phyloP scores from a whole-genome alignment of 2,888 invertebrate genomes.

The Scrobipalpa atriplicella region DNA sequence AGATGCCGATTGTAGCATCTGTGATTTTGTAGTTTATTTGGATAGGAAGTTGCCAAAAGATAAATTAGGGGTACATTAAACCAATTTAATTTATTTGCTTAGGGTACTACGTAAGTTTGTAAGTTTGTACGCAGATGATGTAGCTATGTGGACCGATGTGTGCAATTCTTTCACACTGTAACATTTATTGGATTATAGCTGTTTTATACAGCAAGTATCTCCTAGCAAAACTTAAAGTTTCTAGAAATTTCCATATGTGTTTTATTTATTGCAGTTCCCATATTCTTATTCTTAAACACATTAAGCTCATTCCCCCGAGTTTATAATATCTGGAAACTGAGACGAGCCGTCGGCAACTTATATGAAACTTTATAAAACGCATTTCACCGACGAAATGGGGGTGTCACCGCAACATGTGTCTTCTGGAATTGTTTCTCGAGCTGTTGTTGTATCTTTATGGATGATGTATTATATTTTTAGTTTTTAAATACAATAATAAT shows the following conservation, averaged over 20 bases:
- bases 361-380: slow-evolving; percentile 17
- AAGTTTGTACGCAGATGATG: no score
- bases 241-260: no score
- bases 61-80: no score
- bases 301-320: slow-evolving; percentile 12
- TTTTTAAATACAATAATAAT: neutral
- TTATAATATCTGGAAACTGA: neutral
- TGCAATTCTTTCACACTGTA: no score
- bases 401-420: slow-evolving; percentile 10
- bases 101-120: no score
- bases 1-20: neutral
- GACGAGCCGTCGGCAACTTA: neutral
- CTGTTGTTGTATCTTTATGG: neutral
- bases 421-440: neutral
- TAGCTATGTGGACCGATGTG: no score
- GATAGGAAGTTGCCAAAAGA: neutral
- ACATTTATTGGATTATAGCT: no score
- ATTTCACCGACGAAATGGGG: neutral
- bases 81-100: no score
- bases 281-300: neutral
- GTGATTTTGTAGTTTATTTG: neutral
- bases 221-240: no score
- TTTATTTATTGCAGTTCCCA: slow-evolving; percentile 12
- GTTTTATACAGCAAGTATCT: no score
- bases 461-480: neutral